Conservation (phyloP, 2,797 vertebrate species). For the Crax fasciolata region DNA sequence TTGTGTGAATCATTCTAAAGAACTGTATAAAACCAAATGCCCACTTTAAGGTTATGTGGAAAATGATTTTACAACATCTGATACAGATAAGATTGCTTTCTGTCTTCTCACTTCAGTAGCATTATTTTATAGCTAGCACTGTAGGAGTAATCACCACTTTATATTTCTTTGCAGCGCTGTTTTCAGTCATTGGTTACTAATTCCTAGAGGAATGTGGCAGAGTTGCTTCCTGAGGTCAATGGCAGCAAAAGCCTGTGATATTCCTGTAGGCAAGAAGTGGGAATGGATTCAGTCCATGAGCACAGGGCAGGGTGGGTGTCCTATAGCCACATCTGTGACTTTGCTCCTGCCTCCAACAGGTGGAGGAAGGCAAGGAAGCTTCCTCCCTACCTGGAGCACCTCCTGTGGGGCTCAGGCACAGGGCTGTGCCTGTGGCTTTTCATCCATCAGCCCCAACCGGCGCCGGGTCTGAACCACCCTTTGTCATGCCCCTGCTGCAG, state of each 20-base stretch:
- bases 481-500: background rate
- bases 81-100: background rate
- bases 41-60: background rate
- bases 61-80: background rate
- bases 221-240: background rate
- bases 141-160: background rate
- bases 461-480: background rate
- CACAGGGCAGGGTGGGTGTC: background rate
- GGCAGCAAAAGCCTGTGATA: background rate
- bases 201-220: background rate
- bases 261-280: background rate
- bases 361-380: background rate
- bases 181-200: background rate
- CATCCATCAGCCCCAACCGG: fast-evolving
- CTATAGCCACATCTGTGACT: background rate
- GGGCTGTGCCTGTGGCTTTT: background rate
- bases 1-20: background rate
- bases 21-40: background rate
- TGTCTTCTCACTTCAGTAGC: background rate
- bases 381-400: background rate
- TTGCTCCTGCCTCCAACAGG: fast-evolving
- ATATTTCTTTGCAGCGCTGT: background rate
- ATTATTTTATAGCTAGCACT: background rate
- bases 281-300: background rate
- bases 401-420: background rate